phyloP scores from a whole-genome alignment of 2,797 vertebrate species.

The Urophycis tenuis region DNA sequence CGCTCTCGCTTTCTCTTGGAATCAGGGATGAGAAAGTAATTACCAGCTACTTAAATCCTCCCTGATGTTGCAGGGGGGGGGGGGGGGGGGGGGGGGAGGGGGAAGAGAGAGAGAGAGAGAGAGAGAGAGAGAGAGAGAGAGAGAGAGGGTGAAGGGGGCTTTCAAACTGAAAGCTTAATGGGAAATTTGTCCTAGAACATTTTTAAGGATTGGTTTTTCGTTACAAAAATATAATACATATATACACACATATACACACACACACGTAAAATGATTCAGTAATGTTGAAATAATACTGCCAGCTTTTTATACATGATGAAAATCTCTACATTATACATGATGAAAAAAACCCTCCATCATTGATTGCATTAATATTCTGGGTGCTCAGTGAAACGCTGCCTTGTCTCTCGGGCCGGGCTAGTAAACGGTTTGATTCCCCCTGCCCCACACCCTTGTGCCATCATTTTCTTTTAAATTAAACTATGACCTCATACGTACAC shows the following conservation, averaged over 20 bases:
- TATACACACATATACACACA: background rate
- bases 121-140: conserved; percentile 3
- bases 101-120: no score
- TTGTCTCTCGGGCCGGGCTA: background rate
- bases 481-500: background rate
- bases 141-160: conserved; percentile 32
- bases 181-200: conserved; percentile 33
- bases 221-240: conserved; percentile 16
- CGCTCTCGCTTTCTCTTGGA: conserved; percentile 38
- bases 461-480: background rate
- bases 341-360: background rate
- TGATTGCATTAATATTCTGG: background rate
- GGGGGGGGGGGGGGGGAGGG: background rate
- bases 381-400: no score
- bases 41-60: conserved; percentile 65
- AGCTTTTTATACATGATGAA: background rate
- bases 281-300: conserved; percentile 14
- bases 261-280: conserved; percentile 10
- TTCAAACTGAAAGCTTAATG: conserved; percentile 44
- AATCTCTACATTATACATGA: background rate
- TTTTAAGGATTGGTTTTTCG: conserved; percentile 19
- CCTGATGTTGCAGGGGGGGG: conserved; percentile 55
- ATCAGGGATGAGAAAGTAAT: conserved; percentile 62
- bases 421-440: background rate
- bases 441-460: background rate